Evolutionary conservation across 2,888 invertebrate species (phyloP), one percentile per base, ranked within the genome.

Genomic region (Cremastinae sp.): DNA sequence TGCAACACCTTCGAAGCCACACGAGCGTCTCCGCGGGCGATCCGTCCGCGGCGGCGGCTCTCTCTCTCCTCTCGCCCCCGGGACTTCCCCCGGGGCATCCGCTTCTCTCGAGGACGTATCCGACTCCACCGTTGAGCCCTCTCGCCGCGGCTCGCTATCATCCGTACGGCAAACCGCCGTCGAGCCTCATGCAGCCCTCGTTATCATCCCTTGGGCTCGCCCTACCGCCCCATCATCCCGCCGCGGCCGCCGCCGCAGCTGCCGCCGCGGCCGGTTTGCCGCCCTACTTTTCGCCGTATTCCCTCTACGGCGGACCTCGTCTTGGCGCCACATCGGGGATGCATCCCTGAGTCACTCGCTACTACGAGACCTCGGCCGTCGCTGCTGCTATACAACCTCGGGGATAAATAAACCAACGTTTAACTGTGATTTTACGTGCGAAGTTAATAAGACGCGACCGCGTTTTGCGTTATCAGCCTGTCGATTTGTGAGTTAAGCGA

Each of bases 41-140:
- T 56, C 70, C 86, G 91, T 70, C 75, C 8, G 92, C 93, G 0
- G 92, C 92, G 85, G 92, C 94, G 0, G 93, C 94, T 61, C 88
- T 93, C 53, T 93, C 94, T 16, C 93, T 95, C 91, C 90, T 95
- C 73, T 89, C 90, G 75, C 93, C 93, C 73, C 92, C 92, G 9
- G 92, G 92, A 69, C 91, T 92, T 64, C 93, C 95, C 14, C 93
- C 95, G 34, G 93, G 94, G 47, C 96, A 95, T 89, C 96, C 96
- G 8, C 90, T 96, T 20, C 92, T 97, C 68, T 95, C 96, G 86
- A 92, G 96, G 84, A 94, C 95, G 64, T 97, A 97, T 89, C 97
- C 97, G 4, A 97, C 97, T 56, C 97, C 97, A 14, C 97, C 97
- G 10, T 90, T 97, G 73, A 96, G 96, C 82, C 96, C 97, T 0